phyloP scores from a whole-genome alignment of 1,140 invertebrate genomes.

The Nilaparvata lugens region DNA sequence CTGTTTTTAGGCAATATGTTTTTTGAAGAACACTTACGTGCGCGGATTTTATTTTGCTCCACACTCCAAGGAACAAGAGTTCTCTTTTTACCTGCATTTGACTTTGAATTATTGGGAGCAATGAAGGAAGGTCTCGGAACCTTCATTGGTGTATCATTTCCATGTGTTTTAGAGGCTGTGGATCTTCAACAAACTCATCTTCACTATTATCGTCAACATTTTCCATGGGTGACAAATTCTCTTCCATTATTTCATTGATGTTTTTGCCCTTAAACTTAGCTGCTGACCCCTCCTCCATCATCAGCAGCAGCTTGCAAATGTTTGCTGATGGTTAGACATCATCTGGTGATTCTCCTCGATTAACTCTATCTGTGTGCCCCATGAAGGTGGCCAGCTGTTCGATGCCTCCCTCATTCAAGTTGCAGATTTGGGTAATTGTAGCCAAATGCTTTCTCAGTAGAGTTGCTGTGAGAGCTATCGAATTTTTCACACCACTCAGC shows the following conservation, averaged over 20 bases:
- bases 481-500: conserved; percentile 2
- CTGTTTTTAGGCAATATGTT: too few relatives aligned
- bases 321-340: conserved; percentile 8
- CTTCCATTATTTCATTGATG: conserved; percentile 14
- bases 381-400: conserved; percentile 18
- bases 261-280: conserved; percentile 25
- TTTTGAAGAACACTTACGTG: too few relatives aligned
- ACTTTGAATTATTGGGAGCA: too few relatives aligned
- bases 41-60: too few relatives aligned
- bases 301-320: conserved; percentile 25
- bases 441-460: conserved; percentile 6
- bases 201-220: too few relatives aligned
- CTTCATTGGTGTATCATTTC: too few relatives aligned
- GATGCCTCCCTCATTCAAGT: conserved; percentile 8
- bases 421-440: conserved; percentile 8
- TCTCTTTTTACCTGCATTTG: too few relatives aligned
- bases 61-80: too few relatives aligned
- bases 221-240: too few relatives aligned
- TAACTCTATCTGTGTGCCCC: conserved; percentile 9
- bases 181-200: too few relatives aligned
- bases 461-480: conserved; percentile 9
- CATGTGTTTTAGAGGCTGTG: too few relatives aligned
- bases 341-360: background rate
- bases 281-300: conserved; percentile 25
- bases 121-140: too few relatives aligned